Base-by-base conservation (phyloP, 1,140 invertebrate species). In the Sycophila sp. region DNA sequence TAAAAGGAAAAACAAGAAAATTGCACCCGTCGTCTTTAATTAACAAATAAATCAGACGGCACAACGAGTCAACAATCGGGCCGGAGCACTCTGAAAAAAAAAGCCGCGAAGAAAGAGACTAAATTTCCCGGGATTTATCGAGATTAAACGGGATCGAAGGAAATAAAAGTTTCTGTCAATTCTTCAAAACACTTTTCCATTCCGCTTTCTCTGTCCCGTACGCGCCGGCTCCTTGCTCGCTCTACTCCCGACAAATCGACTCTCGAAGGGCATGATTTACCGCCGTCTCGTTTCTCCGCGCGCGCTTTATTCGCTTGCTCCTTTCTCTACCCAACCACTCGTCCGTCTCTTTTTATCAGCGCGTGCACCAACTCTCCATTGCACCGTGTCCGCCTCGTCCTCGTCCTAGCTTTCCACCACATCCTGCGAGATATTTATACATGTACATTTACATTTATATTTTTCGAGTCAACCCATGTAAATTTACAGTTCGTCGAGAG, bases 391-490 rank as follows among this genome's bases (percentile, higher is more conserved):
- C 42, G 42, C 11, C n/a, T 5, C 38, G 24, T 55, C 55, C 40
- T 58, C 62, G 58, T n/a, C 6, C 28, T 17, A 22, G 17, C 13
- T 28, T 58, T 58, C 30, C 53, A n/a, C 26, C 42, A 22, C 10
- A 10, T 6, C 36, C 55, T 66, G 17, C 38, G 17, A 60, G 34
- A 69, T 62, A 62, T 62, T 69, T 69, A 69, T 69, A 69, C 66
- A 69, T 62, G 66, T 62, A 69, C 66, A 69, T 53, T 60, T 59
- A 79, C 38, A 53, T 74, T 66, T 70, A 70, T 69, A 55, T 59
- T 63, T 71, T 72, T 74, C 74, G 73, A 78, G 77, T 84, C 73
- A 76, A 79, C 73, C n/a, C 65, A 59, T 58, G 65, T 58, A 58
- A 67, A 67, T 67, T 67, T 67, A 67, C 65, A 67, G 53, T 59